Percentiles rank a stretch among this genome's conserved stretches.
phyloP scores from a whole-genome alignment of 2,113 vertebrate species.

The Litocranius walleri region DNA sequence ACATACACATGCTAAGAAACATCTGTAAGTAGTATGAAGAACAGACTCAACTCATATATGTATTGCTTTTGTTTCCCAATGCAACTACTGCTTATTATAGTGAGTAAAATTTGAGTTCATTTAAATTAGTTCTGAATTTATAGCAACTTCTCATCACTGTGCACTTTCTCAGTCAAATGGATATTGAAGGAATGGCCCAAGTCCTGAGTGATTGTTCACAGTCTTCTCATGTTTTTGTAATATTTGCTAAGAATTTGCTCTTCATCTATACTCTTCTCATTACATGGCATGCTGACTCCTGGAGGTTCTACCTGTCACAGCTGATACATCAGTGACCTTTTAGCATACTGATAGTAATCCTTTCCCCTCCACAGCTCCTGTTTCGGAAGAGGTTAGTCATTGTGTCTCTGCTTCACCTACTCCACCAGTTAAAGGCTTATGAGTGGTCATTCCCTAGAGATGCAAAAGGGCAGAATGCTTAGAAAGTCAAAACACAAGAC shows the following conservation, averaged over 20 bases:
- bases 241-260: constrained; percentile 21
- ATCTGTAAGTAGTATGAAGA: neutral
- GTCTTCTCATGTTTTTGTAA: neutral
- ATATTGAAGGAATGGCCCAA: neutral
- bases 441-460: neutral
- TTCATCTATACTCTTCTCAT: neutral
- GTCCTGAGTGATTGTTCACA: neutral
- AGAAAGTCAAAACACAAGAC: neutral
- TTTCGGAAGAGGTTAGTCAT: neutral
- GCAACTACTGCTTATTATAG: neutral
- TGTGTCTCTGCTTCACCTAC: neutral
- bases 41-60: neutral
- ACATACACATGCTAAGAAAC: neutral
- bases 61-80: neutral
- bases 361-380: neutral
- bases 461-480: neutral
- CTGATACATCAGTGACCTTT: constrained; percentile 2
- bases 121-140: neutral
- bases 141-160: neutral
- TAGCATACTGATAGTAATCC: neutral
- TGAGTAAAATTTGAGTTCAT: neutral
- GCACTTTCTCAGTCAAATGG: neutral
- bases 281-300: neutral
- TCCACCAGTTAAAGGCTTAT: neutral
- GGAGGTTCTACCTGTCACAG: neutral